Evolutionary conservation across 2,797 vertebrate genomes (phyloP).

Genomic region (Crocodylus rhombifer): DNA sequence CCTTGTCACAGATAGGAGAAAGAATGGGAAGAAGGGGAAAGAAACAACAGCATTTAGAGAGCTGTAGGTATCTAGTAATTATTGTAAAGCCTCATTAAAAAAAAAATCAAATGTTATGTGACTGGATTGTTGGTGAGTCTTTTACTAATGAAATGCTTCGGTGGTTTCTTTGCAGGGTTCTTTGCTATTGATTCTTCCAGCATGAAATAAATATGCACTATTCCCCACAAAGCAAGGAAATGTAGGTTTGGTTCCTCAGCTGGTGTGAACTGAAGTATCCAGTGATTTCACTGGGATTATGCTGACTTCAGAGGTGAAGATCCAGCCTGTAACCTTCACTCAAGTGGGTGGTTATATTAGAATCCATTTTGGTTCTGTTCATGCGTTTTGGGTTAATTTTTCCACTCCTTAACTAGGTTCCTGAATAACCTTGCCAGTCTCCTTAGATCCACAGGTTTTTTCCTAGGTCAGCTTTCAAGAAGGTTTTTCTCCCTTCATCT

Average conservation of each 20-base stretch:
- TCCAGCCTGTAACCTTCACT: background rate
- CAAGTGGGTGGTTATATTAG: background rate
- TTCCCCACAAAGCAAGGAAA: background rate
- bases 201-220: background rate
- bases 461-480: background rate
- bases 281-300: accelerated
- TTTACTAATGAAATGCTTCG: background rate
- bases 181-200: background rate
- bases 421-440: background rate
- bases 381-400: background rate
- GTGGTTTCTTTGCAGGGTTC: background rate
- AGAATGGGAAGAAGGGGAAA: background rate
- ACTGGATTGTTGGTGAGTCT: background rate
- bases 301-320: background rate
- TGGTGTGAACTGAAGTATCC: background rate
- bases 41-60: background rate
- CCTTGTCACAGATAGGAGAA: background rate
- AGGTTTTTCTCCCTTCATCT: slow-evolving; percentile 69
- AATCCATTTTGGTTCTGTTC: background rate
- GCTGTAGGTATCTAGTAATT: background rate
- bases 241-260: background rate
- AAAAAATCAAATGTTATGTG: background rate
- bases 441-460: background rate
- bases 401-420: background rate
- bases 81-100: background rate